phyloP scores from a whole-genome alignment of 2,888 invertebrate species.

The Tetranychus piercei region DNA sequence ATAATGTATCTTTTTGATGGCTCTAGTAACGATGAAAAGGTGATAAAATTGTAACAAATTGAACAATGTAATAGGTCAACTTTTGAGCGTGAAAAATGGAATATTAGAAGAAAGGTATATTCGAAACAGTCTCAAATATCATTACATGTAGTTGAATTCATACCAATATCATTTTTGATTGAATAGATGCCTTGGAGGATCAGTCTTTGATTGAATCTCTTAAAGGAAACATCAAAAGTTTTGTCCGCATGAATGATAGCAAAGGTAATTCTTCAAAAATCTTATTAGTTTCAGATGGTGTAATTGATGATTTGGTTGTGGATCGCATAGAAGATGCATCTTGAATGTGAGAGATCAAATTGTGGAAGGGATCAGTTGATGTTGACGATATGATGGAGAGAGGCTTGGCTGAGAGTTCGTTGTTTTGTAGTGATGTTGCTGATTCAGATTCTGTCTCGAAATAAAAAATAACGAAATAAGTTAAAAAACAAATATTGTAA shows the following conservation, averaged over 20 bases:
- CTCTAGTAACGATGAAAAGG: too few species aligned
- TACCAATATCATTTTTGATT: neutral
- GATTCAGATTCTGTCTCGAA: neutral
- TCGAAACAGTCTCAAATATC: neutral
- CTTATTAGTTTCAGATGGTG: neutral
- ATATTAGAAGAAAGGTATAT: too few species aligned
- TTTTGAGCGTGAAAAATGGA: too few species aligned
- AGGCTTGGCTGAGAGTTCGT: neutral
- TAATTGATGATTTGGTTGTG: neutral
- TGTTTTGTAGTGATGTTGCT: neutral
- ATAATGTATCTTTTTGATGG: too few species aligned
- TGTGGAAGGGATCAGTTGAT: slow-evolving; percentile 3
- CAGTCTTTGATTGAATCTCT: slow-evolving; percentile 5
- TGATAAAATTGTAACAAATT: too few species aligned
- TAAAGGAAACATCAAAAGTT: neutral
- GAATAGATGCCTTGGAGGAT: neutral
- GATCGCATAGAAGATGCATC: slow-evolving; percentile 1
- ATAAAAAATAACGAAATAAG: neutral
- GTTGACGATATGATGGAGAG: slow-evolving; percentile 6
- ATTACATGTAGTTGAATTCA: neutral
- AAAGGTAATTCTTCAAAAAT: slow-evolving; percentile 7
- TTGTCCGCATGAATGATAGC: neutral
- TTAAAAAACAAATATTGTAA: neutral
- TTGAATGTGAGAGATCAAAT: slow-evolving; percentile 3
- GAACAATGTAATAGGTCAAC: too few species aligned